Conservation (phyloP, 2,113 vertebrate genomes). For the Oreochromis tanganicae region DNA sequence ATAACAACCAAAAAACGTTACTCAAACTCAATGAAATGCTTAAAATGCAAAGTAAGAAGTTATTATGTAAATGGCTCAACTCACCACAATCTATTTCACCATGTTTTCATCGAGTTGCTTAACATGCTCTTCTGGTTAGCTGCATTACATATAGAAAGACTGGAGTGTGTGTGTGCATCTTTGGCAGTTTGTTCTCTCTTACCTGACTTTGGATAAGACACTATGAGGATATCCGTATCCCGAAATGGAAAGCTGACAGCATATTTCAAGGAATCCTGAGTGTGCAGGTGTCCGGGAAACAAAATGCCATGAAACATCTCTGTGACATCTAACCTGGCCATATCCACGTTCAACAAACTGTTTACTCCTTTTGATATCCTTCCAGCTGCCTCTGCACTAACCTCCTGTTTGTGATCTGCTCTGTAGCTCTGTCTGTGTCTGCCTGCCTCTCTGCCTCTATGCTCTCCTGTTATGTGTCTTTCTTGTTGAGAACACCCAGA, state of each 20-base stretch:
- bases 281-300: constrained; percentile 81
- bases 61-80: not conserved
- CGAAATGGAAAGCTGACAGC: constrained; percentile 73
- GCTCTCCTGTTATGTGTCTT: not conserved
- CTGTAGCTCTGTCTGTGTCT: not conserved
- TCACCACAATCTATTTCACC: not conserved
- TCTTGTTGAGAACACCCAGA: not conserved
- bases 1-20: not conserved
- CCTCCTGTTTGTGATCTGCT: not conserved
- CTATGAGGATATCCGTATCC: constrained; percentile 76
- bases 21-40: not conserved
- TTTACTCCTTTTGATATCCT: not conserved
- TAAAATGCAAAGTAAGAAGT: not conserved
- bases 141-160: not conserved
- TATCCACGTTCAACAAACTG: not conserved
- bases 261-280: constrained; percentile 67
- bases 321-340: constrained; percentile 74
- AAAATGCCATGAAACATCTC: constrained; percentile 71
- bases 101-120: not conserved
- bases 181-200: not conserved
- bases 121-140: not conserved
- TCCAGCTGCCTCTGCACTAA: not conserved
- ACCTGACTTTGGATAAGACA: constrained; percentile 85
- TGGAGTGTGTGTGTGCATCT: too few species aligned
- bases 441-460: not conserved